These are phyloP conservation scores for Nephrotoma flavescens DNA, from an alignment of 2,888 invertebrate species.

Conservation along the genomic window DNA sequence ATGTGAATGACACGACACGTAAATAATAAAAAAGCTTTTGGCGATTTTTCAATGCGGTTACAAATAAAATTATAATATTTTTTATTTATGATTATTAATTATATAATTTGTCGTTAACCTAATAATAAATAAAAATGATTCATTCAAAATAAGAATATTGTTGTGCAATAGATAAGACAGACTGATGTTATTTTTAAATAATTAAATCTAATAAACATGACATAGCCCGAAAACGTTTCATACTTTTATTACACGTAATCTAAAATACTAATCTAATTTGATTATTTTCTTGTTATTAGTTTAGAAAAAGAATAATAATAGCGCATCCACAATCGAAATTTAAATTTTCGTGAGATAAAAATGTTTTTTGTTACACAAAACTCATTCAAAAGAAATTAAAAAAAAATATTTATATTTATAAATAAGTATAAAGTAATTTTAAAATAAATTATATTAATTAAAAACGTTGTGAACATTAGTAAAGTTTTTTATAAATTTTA, in stretches of 20 bases:
- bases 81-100: not conserved
- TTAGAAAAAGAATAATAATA: not conserved
- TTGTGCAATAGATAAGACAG: constrained; percentile 1
- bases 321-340: constrained; percentile 1
- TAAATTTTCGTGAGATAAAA: not conserved
- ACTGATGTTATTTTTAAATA: not conserved
- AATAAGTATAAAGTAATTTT: not conserved
- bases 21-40: not conserved
- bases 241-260: not conserved
- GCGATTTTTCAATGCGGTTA: constrained; percentile 5
- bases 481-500: not conserved
- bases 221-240: constrained; percentile 5
- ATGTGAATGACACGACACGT: not conserved
- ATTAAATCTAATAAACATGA: not conserved
- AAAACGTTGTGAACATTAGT: not conserved
- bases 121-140: not conserved
- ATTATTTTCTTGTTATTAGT: not conserved
- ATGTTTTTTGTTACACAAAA: not conserved
- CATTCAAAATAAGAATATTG: not conserved
- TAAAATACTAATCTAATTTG: not conserved
- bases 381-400: not conserved
- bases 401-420: not conserved
- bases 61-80: not conserved
- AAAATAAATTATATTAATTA: not conserved
- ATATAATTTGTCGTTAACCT: not conserved